These are phyloP conservation scores for Thalassarche chlororhynchos DNA, from an alignment of 2,113 vertebrate species.

Conservation along the genomic window DNA sequence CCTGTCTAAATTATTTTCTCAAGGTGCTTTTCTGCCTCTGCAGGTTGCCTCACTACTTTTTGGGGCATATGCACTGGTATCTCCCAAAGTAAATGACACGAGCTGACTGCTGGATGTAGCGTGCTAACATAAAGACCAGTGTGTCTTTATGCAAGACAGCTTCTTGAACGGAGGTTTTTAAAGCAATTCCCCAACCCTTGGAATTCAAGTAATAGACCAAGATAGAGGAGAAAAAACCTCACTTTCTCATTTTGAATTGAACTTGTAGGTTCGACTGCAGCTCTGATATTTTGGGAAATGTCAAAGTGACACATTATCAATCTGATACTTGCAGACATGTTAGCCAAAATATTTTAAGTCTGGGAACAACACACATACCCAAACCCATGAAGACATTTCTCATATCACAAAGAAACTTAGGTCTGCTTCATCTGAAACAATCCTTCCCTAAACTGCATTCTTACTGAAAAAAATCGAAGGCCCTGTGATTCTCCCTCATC, in stretches of 20 bases:
- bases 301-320: not conserved
- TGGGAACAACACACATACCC: not conserved
- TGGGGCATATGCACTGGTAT: too few species aligned
- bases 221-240: not conserved
- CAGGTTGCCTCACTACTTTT: not conserved
- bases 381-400: not conserved
- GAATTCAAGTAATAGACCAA: not conserved
- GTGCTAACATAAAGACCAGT: not conserved
- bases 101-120: not conserved
- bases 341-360: not conserved
- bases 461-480: not conserved
- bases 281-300: not conserved
- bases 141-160: not conserved
- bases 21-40: not conserved
- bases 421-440: not conserved
- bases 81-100: not conserved
- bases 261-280: not conserved
- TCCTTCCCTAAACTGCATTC: not conserved
- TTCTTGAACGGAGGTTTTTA: not conserved
- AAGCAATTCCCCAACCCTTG: not conserved
- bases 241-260: not conserved
- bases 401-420: not conserved
- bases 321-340: not conserved
- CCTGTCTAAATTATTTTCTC: not conserved
- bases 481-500: not conserved